Percentiles rank a stretch among this genome's conserved stretches.
phyloP scores from a whole-genome alignment of 1,140 invertebrate species.

The Caenorhabditis briggsae region DNA sequence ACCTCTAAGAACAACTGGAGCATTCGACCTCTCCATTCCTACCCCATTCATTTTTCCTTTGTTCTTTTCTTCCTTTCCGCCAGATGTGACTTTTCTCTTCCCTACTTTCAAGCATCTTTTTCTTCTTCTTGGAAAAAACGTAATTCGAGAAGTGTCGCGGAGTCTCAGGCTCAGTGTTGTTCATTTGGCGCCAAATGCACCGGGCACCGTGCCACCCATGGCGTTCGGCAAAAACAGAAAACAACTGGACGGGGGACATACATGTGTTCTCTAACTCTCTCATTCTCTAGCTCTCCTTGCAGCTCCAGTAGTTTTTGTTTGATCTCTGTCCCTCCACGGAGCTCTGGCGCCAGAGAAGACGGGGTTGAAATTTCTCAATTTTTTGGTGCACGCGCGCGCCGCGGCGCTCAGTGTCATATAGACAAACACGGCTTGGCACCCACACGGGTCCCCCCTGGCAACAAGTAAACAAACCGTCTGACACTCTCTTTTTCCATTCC shows the following conservation, averaged over 20 bases:
- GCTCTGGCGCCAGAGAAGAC: neutral
- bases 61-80: neutral
- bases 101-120: neutral
- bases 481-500: neutral
- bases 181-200: neutral
- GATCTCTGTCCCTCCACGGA: neutral
- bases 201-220: neutral
- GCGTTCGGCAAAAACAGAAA: too few species aligned
- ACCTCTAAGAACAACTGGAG: neutral
- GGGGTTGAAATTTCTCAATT: too few species aligned
- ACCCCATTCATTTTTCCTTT: neutral
- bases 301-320: neutral
- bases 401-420: neutral
- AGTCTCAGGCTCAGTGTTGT: neutral
- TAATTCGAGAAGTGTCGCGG: slow-evolving; percentile 26
- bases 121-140: neutral
- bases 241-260: too few species aligned
- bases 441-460: neutral
- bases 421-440: slow-evolving; percentile 49
- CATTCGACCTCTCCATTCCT: neutral
- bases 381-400: neutral
- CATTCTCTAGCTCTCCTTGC: neutral
- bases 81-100: slow-evolving; percentile 16
- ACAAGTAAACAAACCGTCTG: slow-evolving; percentile 30
- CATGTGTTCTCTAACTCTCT: neutral